Base-by-base conservation (phyloP, 2,797 vertebrate genomes). In the Chelon auratus region DNA sequence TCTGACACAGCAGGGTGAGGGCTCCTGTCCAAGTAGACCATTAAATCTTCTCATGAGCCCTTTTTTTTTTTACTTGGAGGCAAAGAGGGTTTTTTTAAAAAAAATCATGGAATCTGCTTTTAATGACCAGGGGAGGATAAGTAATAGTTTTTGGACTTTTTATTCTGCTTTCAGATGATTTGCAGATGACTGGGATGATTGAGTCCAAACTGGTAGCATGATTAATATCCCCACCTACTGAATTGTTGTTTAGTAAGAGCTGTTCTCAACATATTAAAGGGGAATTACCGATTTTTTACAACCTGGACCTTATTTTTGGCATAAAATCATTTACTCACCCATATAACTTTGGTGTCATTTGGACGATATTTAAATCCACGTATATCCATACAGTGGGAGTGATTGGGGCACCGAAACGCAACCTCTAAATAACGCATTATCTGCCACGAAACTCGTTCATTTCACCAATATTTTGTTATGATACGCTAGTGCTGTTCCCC, bases 1-100 rank as follows among this genome's bases (percentile, higher is more conserved):
- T 69, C 59, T 71, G 71, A 80, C 81, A 77, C 78, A 79, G 80
- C 72, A 40, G 55, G 70, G 42, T 9, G n/a, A 10, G 51, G 72
- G 54, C 74, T 70, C 36, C 59, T 33, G 58, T 68, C 57, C 65
- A 73, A 86, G 54, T 67, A 54, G 51, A 67, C 58, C 54, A 75
- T 84, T 83, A 80, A 80, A 80, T 77, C 64, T 68, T 26, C 42
- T 74, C 50, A 6, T 63, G 45, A 54, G 56, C 30, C 20, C 52
- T 13, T 83, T 65, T 65, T 68, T 48, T 47, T 64, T 78, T 74
- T 61, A 50, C 30, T 54, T 33, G 10, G 54, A 64, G 75, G n/a
- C 18, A 48, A 48, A 48, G 45, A n/a, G 8, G 2, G 45, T 2
- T 48, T 83, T 68, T 62, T 68, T 33, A 6, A 6, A 59, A 18